Percentiles rank a stretch among this genome's conserved stretches.
These are phyloP conservation scores for Charaxes varanes DNA, from an alignment of 1,140 invertebrate genomes.

Conservation along the genomic window DNA sequence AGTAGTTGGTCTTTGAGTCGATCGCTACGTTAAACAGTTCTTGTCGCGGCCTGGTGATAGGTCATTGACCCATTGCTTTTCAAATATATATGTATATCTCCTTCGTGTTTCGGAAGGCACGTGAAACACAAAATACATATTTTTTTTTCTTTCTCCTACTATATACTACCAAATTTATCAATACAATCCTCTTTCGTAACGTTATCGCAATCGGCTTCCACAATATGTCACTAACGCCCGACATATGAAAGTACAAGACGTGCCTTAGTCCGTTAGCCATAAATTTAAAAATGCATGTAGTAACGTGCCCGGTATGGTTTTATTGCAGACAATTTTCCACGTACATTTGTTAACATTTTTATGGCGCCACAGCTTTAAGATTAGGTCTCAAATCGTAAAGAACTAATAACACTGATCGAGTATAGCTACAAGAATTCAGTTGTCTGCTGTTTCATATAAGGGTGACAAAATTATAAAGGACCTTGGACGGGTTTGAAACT, in stretches of 20 bases:
- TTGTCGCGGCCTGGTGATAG: no score
- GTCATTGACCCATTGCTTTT: no score
- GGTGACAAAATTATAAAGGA: neutral
- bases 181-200: no score
- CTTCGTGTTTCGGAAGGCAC: no score
- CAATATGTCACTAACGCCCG: conserved; percentile 18
- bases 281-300: conserved; percentile 39
- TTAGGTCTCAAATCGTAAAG: conserved; percentile 6
- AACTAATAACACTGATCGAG: neutral
- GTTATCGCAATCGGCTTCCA: no score
- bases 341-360: conserved; percentile 21
- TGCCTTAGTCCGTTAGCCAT: conserved; percentile 30
- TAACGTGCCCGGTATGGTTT: conserved; percentile 17
- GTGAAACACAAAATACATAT: no score
- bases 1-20: no score
- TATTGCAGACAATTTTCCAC: conserved; percentile 21
- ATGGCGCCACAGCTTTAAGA: conserved; percentile 6
- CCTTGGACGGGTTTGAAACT: no score
- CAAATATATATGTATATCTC: no score
- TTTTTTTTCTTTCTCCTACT: no score
- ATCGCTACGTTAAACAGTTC: no score
- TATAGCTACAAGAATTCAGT: neutral
- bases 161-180: no score
- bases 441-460: neutral
- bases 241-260: conserved; percentile 28